These are phyloP conservation scores for Dermochelys coriacea DNA, from an alignment of 2,797 vertebrate species.

Conservation along the genomic window DNA sequence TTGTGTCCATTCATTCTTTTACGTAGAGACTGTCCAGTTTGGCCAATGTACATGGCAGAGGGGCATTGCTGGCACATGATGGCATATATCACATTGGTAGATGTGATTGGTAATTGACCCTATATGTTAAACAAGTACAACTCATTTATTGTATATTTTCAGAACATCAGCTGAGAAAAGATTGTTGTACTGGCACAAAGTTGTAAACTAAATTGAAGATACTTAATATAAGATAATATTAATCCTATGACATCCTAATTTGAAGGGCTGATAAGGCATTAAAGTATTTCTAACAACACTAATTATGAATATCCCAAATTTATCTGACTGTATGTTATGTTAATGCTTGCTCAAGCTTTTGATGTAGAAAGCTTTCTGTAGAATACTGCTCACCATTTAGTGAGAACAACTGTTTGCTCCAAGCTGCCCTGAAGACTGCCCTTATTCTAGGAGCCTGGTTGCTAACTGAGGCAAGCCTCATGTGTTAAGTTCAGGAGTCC, in stretches of 20 bases:
- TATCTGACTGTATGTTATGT: neutral
- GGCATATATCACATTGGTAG: too few species aligned
- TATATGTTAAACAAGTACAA: neutral
- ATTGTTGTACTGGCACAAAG: neutral
- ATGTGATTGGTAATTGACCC: too few species aligned
- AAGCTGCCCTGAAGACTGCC: neutral
- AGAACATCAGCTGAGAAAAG: neutral
- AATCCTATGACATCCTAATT: neutral
- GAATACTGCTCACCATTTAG: neutral
- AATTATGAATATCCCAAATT: neutral
- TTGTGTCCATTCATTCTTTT: too few species aligned
- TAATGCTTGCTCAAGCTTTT: neutral
- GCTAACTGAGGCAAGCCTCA: neutral
- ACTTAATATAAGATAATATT: neutral
- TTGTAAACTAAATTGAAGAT: neutral
- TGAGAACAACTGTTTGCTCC: too few species aligned
- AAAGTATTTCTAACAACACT: neutral
- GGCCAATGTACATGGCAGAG: too few species aligned
- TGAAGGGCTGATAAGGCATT: neutral
- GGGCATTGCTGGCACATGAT: too few species aligned
- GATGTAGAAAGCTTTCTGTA: neutral
- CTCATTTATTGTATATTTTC: neutral
- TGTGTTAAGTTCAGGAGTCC: neutral
- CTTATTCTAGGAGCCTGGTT: neutral
- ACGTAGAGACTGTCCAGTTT: too few species aligned